These are phyloP conservation scores for Xiphorhynchus erythropygius DNA, from an alignment of 2,797 vertebrate species.

Conservation along the genomic window DNA sequence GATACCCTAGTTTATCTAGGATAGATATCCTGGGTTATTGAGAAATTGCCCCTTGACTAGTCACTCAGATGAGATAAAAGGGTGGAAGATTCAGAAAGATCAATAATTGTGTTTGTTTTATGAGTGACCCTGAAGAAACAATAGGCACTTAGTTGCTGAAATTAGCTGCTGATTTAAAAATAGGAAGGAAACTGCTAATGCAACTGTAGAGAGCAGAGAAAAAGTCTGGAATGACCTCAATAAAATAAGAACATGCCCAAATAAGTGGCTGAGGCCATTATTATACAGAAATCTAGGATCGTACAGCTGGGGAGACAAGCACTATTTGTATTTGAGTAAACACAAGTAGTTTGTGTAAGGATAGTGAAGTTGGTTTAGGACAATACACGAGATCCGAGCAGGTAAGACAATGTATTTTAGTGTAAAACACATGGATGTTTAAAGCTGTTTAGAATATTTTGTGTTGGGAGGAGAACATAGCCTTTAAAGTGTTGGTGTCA, in stretches of 20 bases:
- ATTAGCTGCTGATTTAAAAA: slow-evolving; percentile 67
- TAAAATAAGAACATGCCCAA: slow-evolving; percentile 22
- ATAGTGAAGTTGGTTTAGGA: neutral
- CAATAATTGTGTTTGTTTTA: slow-evolving; percentile 63
- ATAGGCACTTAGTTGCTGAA: slow-evolving; percentile 64
- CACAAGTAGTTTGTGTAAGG: neutral
- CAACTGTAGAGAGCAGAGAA: neutral
- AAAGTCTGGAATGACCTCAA: slow-evolving; percentile 54
- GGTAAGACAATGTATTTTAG: neutral
- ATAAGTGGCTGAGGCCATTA: neutral
- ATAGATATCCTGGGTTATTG: slow-evolving; percentile 32
- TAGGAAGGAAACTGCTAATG: slow-evolving; percentile 61
- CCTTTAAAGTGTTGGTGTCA: neutral
- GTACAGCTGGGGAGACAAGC: neutral
- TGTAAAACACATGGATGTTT: neutral
- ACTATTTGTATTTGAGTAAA: neutral
- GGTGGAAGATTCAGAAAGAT: slow-evolving; percentile 42
- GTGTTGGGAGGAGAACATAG: neutral
- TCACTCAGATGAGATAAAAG: slow-evolving; percentile 39
- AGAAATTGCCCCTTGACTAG: slow-evolving; percentile 22
- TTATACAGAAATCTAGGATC: neutral
- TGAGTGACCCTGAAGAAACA: slow-evolving; percentile 66
- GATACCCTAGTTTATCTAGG: slow-evolving; percentile 5
- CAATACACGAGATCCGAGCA: neutral
- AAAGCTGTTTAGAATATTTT: neutral